Conservation (phyloP, 2,888 invertebrate species). For the Oscheius sp. region DNA sequence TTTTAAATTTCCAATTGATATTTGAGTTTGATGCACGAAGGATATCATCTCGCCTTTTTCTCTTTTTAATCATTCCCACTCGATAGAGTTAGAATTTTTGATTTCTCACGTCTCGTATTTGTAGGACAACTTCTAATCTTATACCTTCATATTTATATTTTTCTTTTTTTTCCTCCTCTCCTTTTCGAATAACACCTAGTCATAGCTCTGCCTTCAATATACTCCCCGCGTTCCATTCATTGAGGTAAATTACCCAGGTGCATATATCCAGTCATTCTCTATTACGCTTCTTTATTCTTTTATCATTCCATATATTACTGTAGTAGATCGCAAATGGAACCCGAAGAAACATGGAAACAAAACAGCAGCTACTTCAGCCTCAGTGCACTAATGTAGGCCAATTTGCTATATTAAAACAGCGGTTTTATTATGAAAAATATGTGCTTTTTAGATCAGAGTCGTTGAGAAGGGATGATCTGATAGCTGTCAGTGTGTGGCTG, state of each 20-base stretch:
- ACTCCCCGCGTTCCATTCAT: no score
- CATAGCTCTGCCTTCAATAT: no score
- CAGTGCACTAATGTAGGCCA: slow-evolving; percentile 45
- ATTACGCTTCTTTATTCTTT: no score
- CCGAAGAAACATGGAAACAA: slow-evolving; percentile 32
- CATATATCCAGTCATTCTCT: no score
- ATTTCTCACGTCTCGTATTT: no score
- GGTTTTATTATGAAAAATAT: not conserved
- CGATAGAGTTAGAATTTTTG: no score
- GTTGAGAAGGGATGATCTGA: slow-evolving; percentile 60
- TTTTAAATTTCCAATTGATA: no score
- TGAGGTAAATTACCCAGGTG: no score
- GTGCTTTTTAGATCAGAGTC: slow-evolving; percentile 49
- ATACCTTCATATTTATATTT: not conserved
- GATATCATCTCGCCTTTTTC: no score
- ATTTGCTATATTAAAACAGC: not conserved
- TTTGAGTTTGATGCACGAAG: no score
- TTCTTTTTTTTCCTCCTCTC: not conserved
- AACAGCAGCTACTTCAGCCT: slow-evolving; percentile 48
- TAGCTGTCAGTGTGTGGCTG: slow-evolving; percentile 63
- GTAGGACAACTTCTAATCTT: not conserved
- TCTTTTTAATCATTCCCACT: no score
- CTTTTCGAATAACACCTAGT: not conserved
- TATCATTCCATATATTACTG: no score
- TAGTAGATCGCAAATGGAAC: slow-evolving; percentile 12